Evolutionary conservation across 1,140 invertebrate species (phyloP).

Genomic region (Solenopsis fugax): DNA sequence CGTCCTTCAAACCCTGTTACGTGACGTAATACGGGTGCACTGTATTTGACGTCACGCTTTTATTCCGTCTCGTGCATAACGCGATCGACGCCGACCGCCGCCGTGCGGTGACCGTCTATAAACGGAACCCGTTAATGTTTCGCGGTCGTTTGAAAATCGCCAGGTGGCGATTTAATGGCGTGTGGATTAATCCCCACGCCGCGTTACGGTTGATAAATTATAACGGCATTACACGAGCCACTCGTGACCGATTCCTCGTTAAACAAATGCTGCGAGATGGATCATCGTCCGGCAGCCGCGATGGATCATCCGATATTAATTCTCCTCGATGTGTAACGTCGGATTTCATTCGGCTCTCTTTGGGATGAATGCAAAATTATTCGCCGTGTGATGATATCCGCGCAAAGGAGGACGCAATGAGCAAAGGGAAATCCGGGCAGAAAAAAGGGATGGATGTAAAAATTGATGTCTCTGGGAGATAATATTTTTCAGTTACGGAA

Average conservation of each 20-base stretch:
- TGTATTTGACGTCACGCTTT: constrained; percentile 49
- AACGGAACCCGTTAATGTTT: constrained; percentile 30
- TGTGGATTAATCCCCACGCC: constrained; percentile 16
- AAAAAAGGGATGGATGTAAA: not conserved
- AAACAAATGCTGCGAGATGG: constrained; percentile 1
- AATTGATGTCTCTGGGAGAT: not conserved
- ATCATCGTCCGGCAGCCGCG: not conserved
- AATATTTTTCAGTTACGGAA: not conserved
- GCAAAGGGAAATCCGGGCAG: not conserved
- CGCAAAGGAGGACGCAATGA: not conserved
- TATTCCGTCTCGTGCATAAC: constrained; percentile 30
- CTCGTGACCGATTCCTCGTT: constrained; percentile 6
- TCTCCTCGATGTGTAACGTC: not conserved
- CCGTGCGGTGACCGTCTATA: not conserved
- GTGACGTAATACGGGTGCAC: constrained; percentile 41
- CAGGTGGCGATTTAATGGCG: constrained; percentile 2
- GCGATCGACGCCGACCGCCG: constrained; percentile 22
- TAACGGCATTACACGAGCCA: constrained; percentile 1
- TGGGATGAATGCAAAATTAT: not conserved
- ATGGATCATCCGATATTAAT: constrained; percentile 29
- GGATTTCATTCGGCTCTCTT: not conserved
- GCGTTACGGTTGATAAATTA: constrained; percentile 12
- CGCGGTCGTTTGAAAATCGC: constrained; percentile 37
- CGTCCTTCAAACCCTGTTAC: constrained; percentile 12
- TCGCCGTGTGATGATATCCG: not conserved